A percentile compares a stretch with the other conserved stretches of the same genome.
Conservation (phyloP, 2,113 vertebrate genomes). For the Heloderma charlesbogerti region DNA sequence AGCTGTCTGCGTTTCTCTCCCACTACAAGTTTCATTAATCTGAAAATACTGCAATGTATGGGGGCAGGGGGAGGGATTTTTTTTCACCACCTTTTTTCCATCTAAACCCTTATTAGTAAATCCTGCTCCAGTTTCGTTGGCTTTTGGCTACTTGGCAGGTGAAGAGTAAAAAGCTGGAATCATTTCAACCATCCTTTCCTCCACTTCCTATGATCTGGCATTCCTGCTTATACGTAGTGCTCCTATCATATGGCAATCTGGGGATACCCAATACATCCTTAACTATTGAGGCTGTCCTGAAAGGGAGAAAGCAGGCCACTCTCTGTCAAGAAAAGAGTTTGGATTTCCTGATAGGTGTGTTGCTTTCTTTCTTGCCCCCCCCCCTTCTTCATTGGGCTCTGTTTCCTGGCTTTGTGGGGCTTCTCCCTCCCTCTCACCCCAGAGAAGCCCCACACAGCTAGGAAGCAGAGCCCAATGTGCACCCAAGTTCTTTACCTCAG, state of each 20-base stretch:
- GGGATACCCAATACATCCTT: too few species aligned
- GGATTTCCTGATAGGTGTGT: background rate
- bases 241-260: background rate
- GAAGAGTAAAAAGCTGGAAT: background rate
- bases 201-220: background rate
- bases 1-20: background rate
- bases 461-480: background rate
- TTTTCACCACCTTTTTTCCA: background rate
- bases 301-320: background rate
- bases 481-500: background rate
- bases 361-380: background rate
- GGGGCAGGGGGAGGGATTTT: too few species aligned
- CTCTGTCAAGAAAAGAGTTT: background rate
- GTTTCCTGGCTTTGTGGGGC: too few species aligned
- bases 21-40: too few species aligned
- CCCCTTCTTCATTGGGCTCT: too few species aligned
- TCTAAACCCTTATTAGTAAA: background rate
- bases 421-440: background rate
- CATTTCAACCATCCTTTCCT: background rate
- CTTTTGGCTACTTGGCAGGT: background rate
- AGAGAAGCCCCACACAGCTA: background rate
- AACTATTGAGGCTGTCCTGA: too few species aligned
- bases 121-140: background rate
- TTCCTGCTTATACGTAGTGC: background rate
- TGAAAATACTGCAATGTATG: background rate